A percentile compares a stretch with the other conserved stretches of the same genome.
phyloP scores from a whole-genome alignment of 2,113 vertebrate species.

The Hyperoodon ampullatus region DNA sequence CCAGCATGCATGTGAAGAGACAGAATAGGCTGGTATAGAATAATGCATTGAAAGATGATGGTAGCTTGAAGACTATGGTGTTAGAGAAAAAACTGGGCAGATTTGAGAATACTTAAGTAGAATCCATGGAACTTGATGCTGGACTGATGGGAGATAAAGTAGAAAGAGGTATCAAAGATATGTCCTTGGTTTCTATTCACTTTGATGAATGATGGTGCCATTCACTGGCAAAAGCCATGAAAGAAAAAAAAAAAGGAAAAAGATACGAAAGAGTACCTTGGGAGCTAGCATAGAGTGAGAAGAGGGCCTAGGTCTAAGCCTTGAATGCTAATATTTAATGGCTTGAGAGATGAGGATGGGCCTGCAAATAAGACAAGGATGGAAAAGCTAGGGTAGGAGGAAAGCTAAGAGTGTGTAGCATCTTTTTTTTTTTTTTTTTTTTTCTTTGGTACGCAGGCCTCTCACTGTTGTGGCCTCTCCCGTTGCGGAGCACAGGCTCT shows the following conservation, averaged over 20 bases:
- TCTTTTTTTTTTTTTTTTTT: too few relatives aligned
- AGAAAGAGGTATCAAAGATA: neutral
- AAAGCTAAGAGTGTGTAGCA: neutral
- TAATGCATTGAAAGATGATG: neutral
- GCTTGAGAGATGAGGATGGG: neutral
- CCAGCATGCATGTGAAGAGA: neutral
- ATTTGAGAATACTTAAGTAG: neutral
- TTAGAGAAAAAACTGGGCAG: neutral
- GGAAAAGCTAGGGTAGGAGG: neutral
- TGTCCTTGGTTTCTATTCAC: neutral
- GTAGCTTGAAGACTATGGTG: neutral
- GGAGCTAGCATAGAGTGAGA: neutral
- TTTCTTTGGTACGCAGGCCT: too few relatives aligned
- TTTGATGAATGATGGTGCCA: neutral
- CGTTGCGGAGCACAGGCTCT: too few relatives aligned
- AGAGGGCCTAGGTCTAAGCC: neutral
- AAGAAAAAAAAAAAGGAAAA: neutral
- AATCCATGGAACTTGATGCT: neutral
- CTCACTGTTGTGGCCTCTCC: too few relatives aligned
- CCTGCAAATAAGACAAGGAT: neutral
- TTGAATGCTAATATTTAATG: neutral
- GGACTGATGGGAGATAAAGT: neutral
- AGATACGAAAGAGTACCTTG: neutral
- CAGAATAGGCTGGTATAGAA: neutral
- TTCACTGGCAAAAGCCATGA: neutral